A percentile compares a stretch with the other conserved stretches of the same genome.
These are phyloP conservation scores for Biston stratarius DNA, from an alignment of 2,888 invertebrate genomes.

Conservation along the genomic window DNA sequence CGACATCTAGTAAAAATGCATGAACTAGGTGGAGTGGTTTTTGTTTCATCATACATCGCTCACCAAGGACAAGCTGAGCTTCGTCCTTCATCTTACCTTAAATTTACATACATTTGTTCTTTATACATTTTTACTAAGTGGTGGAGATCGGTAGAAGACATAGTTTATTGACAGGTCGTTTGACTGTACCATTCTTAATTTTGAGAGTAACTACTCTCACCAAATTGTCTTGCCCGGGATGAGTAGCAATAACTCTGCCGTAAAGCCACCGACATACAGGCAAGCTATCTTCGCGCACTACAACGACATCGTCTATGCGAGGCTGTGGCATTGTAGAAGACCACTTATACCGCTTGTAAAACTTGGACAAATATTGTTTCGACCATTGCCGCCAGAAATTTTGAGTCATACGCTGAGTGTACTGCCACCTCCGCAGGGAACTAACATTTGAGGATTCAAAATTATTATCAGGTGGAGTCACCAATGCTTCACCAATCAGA, in stretches of 20 bases:
- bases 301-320: neutral
- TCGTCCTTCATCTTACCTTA: too few relatives aligned
- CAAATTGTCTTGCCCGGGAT: neutral
- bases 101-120: too few relatives aligned
- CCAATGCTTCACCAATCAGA: neutral
- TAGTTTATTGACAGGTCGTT: neutral
- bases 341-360: neutral
- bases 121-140: too few relatives aligned
- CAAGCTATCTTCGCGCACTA: neutral
- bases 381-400: neutral
- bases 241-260: neutral
- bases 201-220: neutral
- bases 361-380: neutral
- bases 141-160: neutral
- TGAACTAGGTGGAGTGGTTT: too few relatives aligned
- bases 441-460: neutral
- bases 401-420: neutral
- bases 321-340: neutral
- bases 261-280: constrained; percentile 1
- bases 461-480: neutral
- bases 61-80: too few relatives aligned
- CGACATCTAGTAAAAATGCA: too few relatives aligned
- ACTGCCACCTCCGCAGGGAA: neutral
- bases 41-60: too few relatives aligned
- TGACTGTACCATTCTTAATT: neutral